Percentiles rank a stretch among this genome's conserved stretches.
phyloP scores from a whole-genome alignment of 2,888 invertebrate genomes.

The Aporophyla nigra region DNA sequence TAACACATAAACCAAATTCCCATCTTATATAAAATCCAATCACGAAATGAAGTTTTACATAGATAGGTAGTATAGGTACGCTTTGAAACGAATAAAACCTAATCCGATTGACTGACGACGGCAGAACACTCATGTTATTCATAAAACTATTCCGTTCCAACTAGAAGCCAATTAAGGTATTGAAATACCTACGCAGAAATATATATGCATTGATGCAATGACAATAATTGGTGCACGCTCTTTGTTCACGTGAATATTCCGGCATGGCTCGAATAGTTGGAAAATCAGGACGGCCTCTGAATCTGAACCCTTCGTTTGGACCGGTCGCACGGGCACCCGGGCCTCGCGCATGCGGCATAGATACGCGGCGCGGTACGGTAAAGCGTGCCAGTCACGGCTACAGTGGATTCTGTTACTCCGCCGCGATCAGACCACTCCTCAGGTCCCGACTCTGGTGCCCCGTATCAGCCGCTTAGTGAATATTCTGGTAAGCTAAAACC shows the following conservation, averaged over 20 bases:
- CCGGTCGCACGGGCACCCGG: slow-evolving; percentile 1
- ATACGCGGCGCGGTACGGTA: background rate
- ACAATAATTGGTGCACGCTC: background rate
- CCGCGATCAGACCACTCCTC: slow-evolving; percentile 18
- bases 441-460: background rate
- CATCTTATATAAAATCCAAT: background rate
- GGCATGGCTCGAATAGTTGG: background rate
- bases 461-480: background rate
- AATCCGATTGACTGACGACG: background rate
- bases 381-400: background rate
- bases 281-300: background rate
- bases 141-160: background rate
- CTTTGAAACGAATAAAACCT: background rate
- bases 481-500: background rate
- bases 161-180: background rate
- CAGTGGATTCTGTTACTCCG: slow-evolving; percentile 14
- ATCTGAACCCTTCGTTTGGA: background rate
- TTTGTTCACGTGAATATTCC: background rate
- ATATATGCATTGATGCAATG: background rate
- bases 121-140: background rate
- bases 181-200: background rate
- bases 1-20: no score
- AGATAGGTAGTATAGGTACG: no score
- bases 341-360: slow-evolving; percentile 1
- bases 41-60: background rate